Conservation (phyloP, 2,888 invertebrate genomes). For the Glyphotaelius pellucidus region DNA sequence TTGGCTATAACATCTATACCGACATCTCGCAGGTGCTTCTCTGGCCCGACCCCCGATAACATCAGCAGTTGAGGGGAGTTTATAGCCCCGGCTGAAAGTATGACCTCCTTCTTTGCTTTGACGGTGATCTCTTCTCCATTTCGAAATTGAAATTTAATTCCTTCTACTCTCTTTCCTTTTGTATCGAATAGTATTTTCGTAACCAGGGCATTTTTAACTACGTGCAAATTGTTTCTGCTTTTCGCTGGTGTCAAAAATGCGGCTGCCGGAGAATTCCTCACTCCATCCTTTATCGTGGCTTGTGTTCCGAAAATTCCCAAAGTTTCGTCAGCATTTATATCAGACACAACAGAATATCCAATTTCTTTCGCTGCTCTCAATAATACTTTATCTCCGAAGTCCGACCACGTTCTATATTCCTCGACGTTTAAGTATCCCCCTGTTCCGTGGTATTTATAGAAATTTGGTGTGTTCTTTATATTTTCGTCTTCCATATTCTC, state of each 20-base stretch:
- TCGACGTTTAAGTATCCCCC: constrained; percentile 74
- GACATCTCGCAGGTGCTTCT: constrained; percentile 69
- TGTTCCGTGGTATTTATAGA: constrained; percentile 70
- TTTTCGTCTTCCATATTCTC: constrained; percentile 71
- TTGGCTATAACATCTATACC: constrained; percentile 71
- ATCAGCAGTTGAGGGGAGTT: constrained; percentile 74
- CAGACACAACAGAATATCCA: constrained; percentile 70
- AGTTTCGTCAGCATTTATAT: constrained; percentile 72
- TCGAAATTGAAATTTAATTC: constrained; percentile 69
- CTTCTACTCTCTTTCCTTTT: constrained; percentile 68
- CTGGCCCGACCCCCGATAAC: constrained; percentile 75
- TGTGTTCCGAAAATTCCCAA: constrained; percentile 74
- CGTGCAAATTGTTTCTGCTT: constrained; percentile 68
- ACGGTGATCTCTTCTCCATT: constrained; percentile 60
- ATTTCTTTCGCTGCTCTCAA: constrained; percentile 73
- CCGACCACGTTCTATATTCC: constrained; percentile 68
- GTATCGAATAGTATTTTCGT: constrained; percentile 71
- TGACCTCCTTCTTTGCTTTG: constrained; percentile 72
- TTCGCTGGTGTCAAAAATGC: constrained; percentile 74
- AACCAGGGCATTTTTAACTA: constrained; percentile 71
- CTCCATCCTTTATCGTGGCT: constrained; percentile 74
- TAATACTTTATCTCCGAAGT: constrained; percentile 68
- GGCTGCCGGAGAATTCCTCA: constrained; percentile 75
- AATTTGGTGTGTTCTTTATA: constrained; percentile 65
- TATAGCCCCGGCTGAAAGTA: constrained; percentile 73